Evolutionary conservation across 2,797 vertebrate species (phyloP).

Genomic region (Pseudochromis fuscus): DNA sequence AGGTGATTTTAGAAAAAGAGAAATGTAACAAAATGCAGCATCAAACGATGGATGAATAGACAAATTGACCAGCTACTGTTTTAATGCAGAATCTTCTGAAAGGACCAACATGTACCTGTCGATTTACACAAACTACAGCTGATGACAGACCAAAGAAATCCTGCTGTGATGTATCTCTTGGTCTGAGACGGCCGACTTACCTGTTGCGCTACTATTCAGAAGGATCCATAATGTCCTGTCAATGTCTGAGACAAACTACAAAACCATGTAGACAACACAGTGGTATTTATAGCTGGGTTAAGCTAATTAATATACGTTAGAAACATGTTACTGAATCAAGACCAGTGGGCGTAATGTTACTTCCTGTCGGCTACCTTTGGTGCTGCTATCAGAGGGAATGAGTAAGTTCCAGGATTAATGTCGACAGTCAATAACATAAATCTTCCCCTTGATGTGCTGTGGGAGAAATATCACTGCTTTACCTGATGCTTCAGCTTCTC

Average conservation of each 20-base stretch:
- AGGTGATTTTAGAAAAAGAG: too few species aligned
- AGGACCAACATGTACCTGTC: too few species aligned
- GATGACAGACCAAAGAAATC: too few species aligned
- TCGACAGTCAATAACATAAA: neutral
- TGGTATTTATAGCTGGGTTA: neutral
- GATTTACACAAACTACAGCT: too few species aligned
- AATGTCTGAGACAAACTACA: neutral
- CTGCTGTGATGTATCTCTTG: too few species aligned
- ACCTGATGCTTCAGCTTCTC: neutral
- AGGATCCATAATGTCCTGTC: neutral
- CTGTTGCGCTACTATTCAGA: neutral
- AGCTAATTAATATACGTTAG: neutral
- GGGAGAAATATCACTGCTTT: neutral
- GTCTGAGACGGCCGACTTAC: too few species aligned
- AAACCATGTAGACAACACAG: neutral
- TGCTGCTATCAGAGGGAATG: neutral
- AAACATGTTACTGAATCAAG: neutral
- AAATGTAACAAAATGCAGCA: too few species aligned
- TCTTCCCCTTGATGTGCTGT: neutral
- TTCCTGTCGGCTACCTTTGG: neutral
- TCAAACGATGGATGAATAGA: too few species aligned
- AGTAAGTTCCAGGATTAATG: neutral
- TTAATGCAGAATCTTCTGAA: too few species aligned
- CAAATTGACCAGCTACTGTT: too few species aligned
- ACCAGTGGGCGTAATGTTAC: neutral